phyloP scores from a whole-genome alignment of 2,113 vertebrate species.

The Pterocles orientalis region DNA sequence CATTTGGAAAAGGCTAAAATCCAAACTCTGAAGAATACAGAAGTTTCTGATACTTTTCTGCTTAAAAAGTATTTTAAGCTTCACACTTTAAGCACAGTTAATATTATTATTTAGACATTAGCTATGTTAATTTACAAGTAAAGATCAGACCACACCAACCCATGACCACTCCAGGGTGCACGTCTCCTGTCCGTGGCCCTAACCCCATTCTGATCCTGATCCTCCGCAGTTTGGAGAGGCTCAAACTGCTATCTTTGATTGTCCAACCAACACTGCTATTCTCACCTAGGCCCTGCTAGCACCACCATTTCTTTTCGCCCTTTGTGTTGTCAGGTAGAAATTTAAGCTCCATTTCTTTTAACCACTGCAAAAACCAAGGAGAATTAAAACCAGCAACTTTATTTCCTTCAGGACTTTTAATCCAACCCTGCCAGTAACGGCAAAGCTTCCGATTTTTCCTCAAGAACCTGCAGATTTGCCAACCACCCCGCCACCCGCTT shows the following conservation, averaged over 20 bases:
- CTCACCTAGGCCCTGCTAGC: rapidly evolving
- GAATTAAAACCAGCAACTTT: no score
- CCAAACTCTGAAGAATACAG: not conserved
- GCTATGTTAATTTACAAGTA: rapidly evolving
- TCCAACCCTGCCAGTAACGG: not conserved
- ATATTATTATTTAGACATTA: rapidly evolving
- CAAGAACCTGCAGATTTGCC: conserved; percentile 32
- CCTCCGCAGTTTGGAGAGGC: rapidly evolving
- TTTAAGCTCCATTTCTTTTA: not conserved
- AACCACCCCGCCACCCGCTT: no score
- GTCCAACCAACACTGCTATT: not conserved
- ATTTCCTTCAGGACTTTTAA: not conserved
- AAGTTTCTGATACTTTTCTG: not conserved
- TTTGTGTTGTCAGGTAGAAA: no score
- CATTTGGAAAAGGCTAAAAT: not conserved
- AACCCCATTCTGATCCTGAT: not conserved
- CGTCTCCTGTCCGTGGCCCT: not conserved
- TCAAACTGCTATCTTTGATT: not conserved
- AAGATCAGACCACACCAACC: not conserved
- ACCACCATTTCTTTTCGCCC: not conserved
- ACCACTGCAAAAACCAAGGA: not conserved
- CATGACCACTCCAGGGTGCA: rapidly evolving
- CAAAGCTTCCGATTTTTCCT: conserved; percentile 74
- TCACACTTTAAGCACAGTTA: not conserved
- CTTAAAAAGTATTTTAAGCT: not conserved